Evolutionary conservation across 1,140 invertebrate species (phyloP).

Genomic region (Brachionus plicatilis): DNA sequence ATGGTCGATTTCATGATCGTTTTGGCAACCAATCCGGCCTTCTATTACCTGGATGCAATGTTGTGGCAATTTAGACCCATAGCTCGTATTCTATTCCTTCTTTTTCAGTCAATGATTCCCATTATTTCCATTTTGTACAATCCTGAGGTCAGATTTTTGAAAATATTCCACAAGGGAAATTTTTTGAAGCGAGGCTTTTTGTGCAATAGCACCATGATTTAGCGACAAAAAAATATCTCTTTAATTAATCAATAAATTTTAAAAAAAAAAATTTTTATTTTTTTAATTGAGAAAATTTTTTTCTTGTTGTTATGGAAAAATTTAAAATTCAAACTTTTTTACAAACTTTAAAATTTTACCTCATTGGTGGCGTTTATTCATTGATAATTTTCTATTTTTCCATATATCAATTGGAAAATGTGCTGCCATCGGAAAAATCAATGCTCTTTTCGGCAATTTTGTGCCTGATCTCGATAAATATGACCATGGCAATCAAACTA

Average conservation of each 20-base stretch:
- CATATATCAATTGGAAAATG: background rate
- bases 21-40: constrained; percentile 1
- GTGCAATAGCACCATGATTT: constrained; percentile 19
- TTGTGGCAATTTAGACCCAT: constrained; percentile 22
- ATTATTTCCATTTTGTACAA: background rate
- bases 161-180: constrained; percentile 17
- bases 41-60: background rate
- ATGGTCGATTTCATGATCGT: constrained; percentile 16
- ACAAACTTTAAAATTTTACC: background rate
- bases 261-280: background rate
- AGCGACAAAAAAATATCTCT: background rate
- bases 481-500: background rate
- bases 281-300: too few relatives aligned
- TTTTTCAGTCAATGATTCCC: constrained; percentile 32
- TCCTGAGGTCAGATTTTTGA: constrained; percentile 9
- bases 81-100: background rate
- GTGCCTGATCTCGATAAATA: background rate
- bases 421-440: background rate
- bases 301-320: background rate
- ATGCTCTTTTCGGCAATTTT: background rate
- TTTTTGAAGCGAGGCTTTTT: constrained; percentile 14
- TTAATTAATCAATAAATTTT: background rate
- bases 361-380: background rate
- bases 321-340: background rate
- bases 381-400: background rate